These are phyloP conservation scores for Agrochola litura DNA, from an alignment of 2,888 invertebrate genomes.

Conservation along the genomic window DNA sequence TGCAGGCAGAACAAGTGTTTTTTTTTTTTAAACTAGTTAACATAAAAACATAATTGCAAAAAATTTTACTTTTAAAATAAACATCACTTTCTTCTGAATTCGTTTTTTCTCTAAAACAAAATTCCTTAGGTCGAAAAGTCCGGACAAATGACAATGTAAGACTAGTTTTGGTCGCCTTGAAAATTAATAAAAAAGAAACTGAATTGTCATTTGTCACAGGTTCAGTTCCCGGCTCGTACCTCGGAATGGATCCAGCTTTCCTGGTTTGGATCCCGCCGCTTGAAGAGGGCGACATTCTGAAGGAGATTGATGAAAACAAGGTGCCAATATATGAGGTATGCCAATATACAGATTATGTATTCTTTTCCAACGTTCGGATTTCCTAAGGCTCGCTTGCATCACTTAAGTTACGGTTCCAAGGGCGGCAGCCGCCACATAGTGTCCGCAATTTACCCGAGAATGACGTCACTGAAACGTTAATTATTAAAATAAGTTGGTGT, in stretches of 20 bases:
- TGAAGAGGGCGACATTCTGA: slow-evolving; percentile 93
- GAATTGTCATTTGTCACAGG: slow-evolving; percentile 83
- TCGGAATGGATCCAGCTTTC: slow-evolving; percentile 97
- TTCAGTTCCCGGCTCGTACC: slow-evolving; percentile 95
- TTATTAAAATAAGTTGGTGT: no score
- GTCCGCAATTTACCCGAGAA: no score
- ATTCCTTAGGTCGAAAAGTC: not conserved
- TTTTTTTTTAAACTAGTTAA: no score
- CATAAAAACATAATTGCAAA: no score
- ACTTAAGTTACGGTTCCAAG: no score
- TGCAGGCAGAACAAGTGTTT: no score
- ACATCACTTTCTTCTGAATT: not conserved
- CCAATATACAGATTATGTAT: not conserved
- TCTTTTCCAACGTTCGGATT: not conserved
- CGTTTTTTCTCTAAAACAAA: not conserved
- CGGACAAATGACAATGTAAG: not conserved
- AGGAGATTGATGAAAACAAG: slow-evolving; percentile 89
- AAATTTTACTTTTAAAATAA: not conserved
- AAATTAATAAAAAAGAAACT: slow-evolving; percentile 56
- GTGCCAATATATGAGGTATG: slow-evolving; percentile 84
- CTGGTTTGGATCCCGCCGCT: slow-evolving; percentile 96
- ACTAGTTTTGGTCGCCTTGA: not conserved
- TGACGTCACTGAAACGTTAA: no score
- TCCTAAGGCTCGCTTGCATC: no score
- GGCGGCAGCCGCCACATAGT: no score